These are phyloP conservation scores for Anorthoa munda DNA, from an alignment of 2,888 invertebrate genomes.

Conservation along the genomic window DNA sequence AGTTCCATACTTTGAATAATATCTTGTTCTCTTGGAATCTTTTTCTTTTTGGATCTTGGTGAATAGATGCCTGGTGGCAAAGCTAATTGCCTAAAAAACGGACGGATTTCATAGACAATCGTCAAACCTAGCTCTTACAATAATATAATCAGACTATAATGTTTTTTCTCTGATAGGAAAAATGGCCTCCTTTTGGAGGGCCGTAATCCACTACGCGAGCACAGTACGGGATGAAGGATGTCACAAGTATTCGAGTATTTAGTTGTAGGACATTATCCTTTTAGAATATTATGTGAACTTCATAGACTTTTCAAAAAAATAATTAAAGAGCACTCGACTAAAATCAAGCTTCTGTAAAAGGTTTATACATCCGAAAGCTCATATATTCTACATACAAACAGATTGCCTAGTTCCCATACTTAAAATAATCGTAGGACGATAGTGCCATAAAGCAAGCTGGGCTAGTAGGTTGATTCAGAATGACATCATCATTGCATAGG, in stretches of 20 bases:
- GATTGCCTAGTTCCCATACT: conserved; percentile 32
- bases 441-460: conserved; percentile 17
- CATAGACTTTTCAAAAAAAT: no score
- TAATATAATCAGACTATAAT: no score
- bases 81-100: not conserved
- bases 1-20: conserved; percentile 11
- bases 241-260: no score
- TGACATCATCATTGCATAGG: conserved; percentile 39
- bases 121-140: no score
- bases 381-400: not conserved
- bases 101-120: not conserved
- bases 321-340: no score
- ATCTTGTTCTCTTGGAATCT: not conserved
- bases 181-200: no score
- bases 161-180: no score
- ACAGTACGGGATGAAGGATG: no score
- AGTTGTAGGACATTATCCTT: no score
- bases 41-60: not conserved
- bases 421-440: conserved; percentile 31
- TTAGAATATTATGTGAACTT: no score
- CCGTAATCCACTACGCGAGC: no score
- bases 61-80: not conserved
- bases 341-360: no score
- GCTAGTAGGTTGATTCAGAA: conserved; percentile 20
- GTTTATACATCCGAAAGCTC: not conserved